phyloP scores from a whole-genome alignment of 92 coral and sea anemone species.

The Epizoanthus illoricatus region DNA sequence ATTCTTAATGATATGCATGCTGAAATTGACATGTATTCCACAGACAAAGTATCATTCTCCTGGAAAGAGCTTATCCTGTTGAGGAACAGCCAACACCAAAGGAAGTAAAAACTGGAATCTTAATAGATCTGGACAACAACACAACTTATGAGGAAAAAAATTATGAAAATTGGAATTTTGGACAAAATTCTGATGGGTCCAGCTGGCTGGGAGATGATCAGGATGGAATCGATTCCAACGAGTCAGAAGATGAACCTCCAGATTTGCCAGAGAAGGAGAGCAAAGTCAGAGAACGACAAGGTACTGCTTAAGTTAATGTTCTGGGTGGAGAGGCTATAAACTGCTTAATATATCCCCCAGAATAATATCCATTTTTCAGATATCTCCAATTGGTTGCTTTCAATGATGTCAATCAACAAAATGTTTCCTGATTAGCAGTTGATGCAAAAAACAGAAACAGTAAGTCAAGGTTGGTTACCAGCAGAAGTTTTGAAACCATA shows the following conservation, averaged over 20 bases:
- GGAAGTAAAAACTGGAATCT: constrained; percentile 50
- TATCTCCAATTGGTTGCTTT: too few species aligned
- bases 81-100: constrained; percentile 35
- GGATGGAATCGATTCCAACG: constrained; percentile 28
- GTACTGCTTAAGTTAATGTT: not conserved
- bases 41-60: constrained; percentile 33
- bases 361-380: too few species aligned
- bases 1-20: not conserved
- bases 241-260: constrained; percentile 38
- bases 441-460: too few species aligned
- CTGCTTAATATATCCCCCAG: not conserved
- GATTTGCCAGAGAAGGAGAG: constrained; percentile 38
- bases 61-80: constrained; percentile 37
- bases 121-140: constrained; percentile 55
- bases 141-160: not conserved
- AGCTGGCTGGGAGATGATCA: constrained; percentile 32
- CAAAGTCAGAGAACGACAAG: constrained; percentile 24
- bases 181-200: constrained; percentile 18
- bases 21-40: not conserved
- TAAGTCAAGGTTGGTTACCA: too few species aligned
- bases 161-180: constrained; percentile 15
- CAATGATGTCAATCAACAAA: too few species aligned
- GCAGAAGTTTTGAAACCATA: too few species aligned
- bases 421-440: too few species aligned
- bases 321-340: not conserved